A percentile compares a stretch with the other conserved stretches of the same genome.
These are phyloP conservation scores for Drosophila ohnishii DNA, from an alignment of 1,140 invertebrate genomes.

Conservation along the genomic window DNA sequence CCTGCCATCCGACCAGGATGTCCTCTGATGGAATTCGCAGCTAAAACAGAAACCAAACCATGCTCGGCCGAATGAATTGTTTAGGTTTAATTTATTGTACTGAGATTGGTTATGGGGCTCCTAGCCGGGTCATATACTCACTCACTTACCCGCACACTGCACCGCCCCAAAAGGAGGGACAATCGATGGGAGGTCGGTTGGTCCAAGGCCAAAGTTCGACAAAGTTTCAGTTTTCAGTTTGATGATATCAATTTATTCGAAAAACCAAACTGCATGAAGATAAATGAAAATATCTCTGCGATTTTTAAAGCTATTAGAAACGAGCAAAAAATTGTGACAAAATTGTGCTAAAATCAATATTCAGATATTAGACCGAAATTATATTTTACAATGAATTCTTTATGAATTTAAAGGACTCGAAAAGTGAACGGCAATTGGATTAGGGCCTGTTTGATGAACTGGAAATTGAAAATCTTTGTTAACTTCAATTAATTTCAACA, in stretches of 20 bases:
- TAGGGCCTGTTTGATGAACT: not conserved
- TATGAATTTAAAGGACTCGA: not conserved
- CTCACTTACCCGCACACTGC: constrained; percentile 10
- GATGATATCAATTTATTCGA: constrained; percentile 49
- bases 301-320: constrained; percentile 15
- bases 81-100: constrained; percentile 76
- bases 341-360: constrained; percentile 5
- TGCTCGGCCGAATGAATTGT: constrained; percentile 63
- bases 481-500: not conserved
- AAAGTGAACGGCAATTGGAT: not conserved
- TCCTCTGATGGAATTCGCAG: constrained; percentile 19
- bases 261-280: constrained; percentile 35
- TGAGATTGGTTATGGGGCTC: constrained; percentile 48
- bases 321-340: not conserved
- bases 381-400: not conserved
- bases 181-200: constrained; percentile 7
- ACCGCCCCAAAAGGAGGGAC: constrained; percentile 18
- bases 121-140: constrained; percentile 23
- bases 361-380: not conserved
- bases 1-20: constrained; percentile 13
- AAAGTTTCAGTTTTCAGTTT: constrained; percentile 37
- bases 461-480: not conserved
- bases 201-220: constrained; percentile 34
- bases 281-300: constrained; percentile 18
- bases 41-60: constrained; percentile 45